Evolutionary conservation across 2,888 invertebrate species (phyloP), one percentile per base, ranked within the genome.

Genomic region (Argyresthia albistria): DNA sequence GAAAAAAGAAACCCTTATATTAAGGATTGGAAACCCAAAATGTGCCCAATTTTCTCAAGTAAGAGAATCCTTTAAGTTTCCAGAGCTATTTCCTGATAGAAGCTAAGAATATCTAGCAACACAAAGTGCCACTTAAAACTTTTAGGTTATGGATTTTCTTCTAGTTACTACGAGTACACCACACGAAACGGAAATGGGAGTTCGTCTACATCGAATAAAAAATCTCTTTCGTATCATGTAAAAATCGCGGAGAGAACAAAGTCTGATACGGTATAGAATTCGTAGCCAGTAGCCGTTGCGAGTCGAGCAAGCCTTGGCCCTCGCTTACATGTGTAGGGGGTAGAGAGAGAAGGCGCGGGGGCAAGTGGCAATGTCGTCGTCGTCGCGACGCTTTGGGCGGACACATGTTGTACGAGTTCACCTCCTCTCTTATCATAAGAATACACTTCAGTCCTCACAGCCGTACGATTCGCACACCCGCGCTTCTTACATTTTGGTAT

Each of bases 181-280:
- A 60, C 56, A 57, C 54, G 56, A 58, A 64, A 60, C 66, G 67
- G 70, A 67, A 73, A 65, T 65, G 56, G 56, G 46, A 62, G 65
- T 69, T 67, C 69, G 67, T 68, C 67, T 67, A 74, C 73, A 70
- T 61, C 60, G 68, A 71, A 72, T 67, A 72, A 70, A 67, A 70
- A 76, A 73, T 72, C 66, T 72, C 68, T 64, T 69, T 71, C 70
- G 67, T 67, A 66, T 67, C 74, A 80, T 80, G 78, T 80, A 76
- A 81, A 80, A 80, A 79, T 67, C 52, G 50, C 49, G 52, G 69
- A 70, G 69, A 70, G 69, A 75, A 78, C 79, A 80, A 79, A 80
- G 69, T 77, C 67, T 64, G 61, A 66, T 64, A 70, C 64, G 65
- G 64, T 6, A 6, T 6, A 25, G 25, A 25, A 25, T 25, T 25